These are phyloP conservation scores for Cololabis saira DNA, from an alignment of 2,113 vertebrate genomes.

Conservation along the genomic window DNA sequence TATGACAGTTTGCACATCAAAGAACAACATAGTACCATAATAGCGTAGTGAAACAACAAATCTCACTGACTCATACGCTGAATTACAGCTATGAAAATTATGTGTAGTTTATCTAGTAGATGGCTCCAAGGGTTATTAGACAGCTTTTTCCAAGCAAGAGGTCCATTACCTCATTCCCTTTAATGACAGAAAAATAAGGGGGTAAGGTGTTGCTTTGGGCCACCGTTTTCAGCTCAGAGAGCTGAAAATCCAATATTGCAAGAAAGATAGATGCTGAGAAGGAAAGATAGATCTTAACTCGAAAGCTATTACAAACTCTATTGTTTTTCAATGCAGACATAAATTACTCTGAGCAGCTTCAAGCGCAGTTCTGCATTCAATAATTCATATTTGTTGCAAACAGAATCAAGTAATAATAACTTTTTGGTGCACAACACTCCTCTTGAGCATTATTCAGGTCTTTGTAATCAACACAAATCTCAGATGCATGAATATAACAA, in stretches of 20 bases:
- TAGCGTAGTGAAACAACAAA: neutral
- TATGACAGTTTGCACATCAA: too few relatives aligned
- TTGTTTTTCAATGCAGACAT: slow-evolving; percentile 59
- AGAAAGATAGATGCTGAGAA: slow-evolving; percentile 43
- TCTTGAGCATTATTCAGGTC: slow-evolving; percentile 20
- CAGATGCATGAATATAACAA: slow-evolving; percentile 5
- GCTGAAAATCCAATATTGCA: slow-evolving; percentile 53
- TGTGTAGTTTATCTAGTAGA: slow-evolving; percentile 7
- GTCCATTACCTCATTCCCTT: slow-evolving; percentile 49
- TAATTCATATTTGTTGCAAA: slow-evolving; percentile 54
- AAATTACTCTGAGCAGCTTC: slow-evolving; percentile 56
- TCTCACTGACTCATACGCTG: slow-evolving; percentile 5
- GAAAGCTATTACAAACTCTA: slow-evolving; percentile 59
- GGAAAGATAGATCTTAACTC: slow-evolving; percentile 55
- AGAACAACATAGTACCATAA: neutral
- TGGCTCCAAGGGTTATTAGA: slow-evolving; percentile 34
- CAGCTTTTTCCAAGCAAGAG: slow-evolving; percentile 25
- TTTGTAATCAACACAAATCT: slow-evolving; percentile 35
- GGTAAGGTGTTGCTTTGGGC: slow-evolving; percentile 33
- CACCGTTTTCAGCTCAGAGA: slow-evolving; percentile 22
- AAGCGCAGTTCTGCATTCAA: slow-evolving; percentile 48
- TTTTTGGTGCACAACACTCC: slow-evolving; percentile 9
- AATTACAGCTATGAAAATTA: slow-evolving; percentile 38
- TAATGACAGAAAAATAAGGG: slow-evolving; percentile 53
- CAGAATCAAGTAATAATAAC: slow-evolving; percentile 42